phyloP scores from a whole-genome alignment of 2,113 vertebrate genomes.

The Urocitellus parryii region DNA sequence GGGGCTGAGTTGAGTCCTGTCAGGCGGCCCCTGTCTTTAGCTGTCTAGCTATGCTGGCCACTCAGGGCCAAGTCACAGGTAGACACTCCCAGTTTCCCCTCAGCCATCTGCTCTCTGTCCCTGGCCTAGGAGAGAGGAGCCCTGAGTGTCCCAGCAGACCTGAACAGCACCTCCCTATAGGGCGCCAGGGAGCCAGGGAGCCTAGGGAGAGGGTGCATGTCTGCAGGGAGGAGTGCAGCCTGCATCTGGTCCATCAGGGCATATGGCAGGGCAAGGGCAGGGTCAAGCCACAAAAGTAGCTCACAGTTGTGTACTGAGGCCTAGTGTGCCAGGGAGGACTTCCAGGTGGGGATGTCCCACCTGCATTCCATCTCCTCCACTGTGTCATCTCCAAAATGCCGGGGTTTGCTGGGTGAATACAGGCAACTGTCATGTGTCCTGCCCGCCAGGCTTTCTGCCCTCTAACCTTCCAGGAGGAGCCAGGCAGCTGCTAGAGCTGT shows the following conservation, averaged over 20 bases:
- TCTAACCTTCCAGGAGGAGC: background rate
- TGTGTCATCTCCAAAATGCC: background rate
- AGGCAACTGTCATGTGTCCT: background rate
- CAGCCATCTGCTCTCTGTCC: background rate
- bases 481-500: too few relatives aligned
- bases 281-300: background rate
- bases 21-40: background rate
- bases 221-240: background rate
- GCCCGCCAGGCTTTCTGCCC: background rate
- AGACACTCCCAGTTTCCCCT: background rate
- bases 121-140: background rate
- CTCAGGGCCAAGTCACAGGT: background rate
- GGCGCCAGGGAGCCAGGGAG: background rate
- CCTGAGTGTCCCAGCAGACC: background rate
- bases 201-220: background rate
- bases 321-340: background rate
- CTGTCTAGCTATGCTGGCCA: too few relatives aligned
- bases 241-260: background rate
- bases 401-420: background rate
- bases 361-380: background rate
- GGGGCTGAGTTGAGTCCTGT: background rate
- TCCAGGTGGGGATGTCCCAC: background rate
- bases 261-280: fast-evolving
- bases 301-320: background rate
- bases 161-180: background rate